Percentiles rank a stretch among this genome's conserved stretches.
These are phyloP conservation scores for Ophion obscuratus DNA, from an alignment of 2,888 invertebrate species.

Conservation along the genomic window DNA sequence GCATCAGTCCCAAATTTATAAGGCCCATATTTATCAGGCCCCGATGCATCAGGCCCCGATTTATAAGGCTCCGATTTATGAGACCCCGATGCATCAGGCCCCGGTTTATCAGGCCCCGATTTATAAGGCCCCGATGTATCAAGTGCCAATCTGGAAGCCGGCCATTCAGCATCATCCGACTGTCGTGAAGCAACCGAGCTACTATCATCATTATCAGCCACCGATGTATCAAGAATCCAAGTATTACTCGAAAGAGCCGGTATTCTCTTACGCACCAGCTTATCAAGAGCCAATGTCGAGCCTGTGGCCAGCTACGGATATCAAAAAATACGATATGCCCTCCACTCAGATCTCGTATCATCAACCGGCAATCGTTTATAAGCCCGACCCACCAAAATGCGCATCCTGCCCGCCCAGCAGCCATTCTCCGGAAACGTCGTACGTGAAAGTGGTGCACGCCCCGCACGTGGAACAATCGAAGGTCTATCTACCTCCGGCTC, in stretches of 20 bases:
- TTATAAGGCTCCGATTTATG: no score
- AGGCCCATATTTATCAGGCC: background rate
- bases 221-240: constrained; percentile 38
- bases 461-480: constrained; percentile 59
- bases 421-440: constrained; percentile 65
- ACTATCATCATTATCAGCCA: constrained; percentile 28
- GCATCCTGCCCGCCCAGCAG: constrained; percentile 49
- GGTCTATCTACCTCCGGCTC: constrained; percentile 67
- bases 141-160: background rate
- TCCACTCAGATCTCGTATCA: constrained; percentile 57
- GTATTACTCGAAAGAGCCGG: constrained; percentile 74
- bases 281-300: constrained; percentile 72
- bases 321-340: constrained; percentile 54
- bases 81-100: no score
- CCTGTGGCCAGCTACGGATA: constrained; percentile 30
- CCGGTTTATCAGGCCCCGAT: constrained; percentile 20
- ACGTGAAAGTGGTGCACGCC: constrained; percentile 70
- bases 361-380: constrained; percentile 70
- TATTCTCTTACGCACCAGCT: constrained; percentile 75
- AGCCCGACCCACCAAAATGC: constrained; percentile 61
- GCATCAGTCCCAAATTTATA: background rate
- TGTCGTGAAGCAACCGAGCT: constrained; percentile 57
- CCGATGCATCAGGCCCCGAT: no score
- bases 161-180: constrained; percentile 46
- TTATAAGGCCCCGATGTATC: background rate